These are phyloP conservation scores for Crocallis elinguaria DNA, from an alignment of 2,888 invertebrate species.

Conservation along the genomic window DNA sequence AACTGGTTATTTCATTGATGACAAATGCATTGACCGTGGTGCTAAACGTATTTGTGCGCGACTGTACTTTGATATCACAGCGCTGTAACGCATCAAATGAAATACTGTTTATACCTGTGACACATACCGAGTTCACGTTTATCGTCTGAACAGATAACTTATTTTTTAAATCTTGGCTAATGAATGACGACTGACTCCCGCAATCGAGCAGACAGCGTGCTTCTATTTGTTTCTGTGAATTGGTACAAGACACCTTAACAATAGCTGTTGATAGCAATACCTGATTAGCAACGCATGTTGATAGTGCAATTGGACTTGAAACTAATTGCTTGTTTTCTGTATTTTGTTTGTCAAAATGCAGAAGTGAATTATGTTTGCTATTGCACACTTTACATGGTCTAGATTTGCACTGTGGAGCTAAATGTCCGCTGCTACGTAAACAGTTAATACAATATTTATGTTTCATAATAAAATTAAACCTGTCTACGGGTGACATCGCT, in stretches of 20 bases:
- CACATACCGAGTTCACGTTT: background rate
- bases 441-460: background rate
- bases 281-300: background rate
- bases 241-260: background rate
- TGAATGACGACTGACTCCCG: background rate
- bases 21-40: background rate
- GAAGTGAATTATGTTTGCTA: background rate
- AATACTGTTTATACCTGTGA: background rate
- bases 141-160: background rate
- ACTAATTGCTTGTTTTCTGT: background rate
- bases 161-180: background rate
- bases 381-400: background rate
- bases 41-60: background rate
- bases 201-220: background rate
- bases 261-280: background rate
- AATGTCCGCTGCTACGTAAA: conserved; percentile 14
- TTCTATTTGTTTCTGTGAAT: background rate
- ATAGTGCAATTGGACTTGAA: background rate
- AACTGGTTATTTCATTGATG: too few relatives aligned
- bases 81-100: background rate
- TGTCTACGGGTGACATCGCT: too few relatives aligned
- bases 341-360: background rate
- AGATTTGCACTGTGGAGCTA: conserved; percentile 9
- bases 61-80: background rate
- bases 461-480: too few relatives aligned